Evolutionary conservation across 1,140 invertebrate genomes (phyloP).

Genomic region (Manduca sexta): DNA sequence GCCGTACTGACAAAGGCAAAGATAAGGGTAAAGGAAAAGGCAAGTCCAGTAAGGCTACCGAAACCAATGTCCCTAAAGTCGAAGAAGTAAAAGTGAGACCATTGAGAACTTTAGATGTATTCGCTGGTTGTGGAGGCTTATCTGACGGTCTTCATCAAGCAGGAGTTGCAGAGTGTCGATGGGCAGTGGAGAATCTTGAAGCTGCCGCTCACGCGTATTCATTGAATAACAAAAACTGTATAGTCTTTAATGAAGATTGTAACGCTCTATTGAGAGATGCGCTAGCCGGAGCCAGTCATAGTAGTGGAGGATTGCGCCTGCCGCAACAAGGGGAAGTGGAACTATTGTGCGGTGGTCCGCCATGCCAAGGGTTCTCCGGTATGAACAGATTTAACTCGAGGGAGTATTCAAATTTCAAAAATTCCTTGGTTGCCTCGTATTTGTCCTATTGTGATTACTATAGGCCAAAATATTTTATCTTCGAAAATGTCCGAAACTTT

Average conservation of each 20-base stretch:
- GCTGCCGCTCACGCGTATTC: conserved; percentile 86
- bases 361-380: conserved; percentile 92
- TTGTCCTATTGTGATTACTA: conserved; percentile 92
- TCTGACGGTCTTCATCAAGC: conserved; percentile 83
- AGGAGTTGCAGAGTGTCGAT: conserved; percentile 79
- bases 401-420: conserved; percentile 93
- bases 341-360: conserved; percentile 90
- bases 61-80: conserved; percentile 30
- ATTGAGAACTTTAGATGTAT: conserved; percentile 86
- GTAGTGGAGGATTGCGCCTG: conserved; percentile 74
- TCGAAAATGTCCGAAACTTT: conserved; percentile 93
- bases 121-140: conserved; percentile 90
- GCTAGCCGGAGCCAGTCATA: conserved; percentile 73
- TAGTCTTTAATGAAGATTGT: conserved; percentile 88
- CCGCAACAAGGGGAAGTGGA: conserved; percentile 90
- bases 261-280: conserved; percentile 81
- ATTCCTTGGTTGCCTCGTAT: conserved; percentile 89
- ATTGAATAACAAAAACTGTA: conserved; percentile 83
- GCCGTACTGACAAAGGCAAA: conserved; percentile 75
- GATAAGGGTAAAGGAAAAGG: conserved; percentile 83
- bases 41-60: conserved; percentile 73
- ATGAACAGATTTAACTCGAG: conserved; percentile 92
- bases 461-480: conserved; percentile 86
- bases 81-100: conserved; percentile 60
- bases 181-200: conserved; percentile 89